Conservation (phyloP, 2,888 invertebrate species). For the Epinotia brunnichana region DNA sequence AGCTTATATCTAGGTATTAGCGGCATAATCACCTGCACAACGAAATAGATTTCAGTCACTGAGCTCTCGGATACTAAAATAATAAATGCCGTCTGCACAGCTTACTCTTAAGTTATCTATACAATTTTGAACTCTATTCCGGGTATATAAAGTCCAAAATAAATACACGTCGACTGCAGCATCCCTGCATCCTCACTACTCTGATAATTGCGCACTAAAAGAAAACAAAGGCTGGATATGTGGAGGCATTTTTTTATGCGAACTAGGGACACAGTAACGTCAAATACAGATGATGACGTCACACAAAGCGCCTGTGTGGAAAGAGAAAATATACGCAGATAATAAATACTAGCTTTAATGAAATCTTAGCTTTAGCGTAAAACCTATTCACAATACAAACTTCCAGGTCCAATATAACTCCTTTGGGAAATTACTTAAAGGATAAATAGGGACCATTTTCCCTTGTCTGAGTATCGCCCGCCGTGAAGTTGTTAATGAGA, state of each 20-base stretch:
- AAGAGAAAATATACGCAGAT: constrained; percentile 1
- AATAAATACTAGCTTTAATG: too few species aligned
- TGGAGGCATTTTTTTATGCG: constrained; percentile 10
- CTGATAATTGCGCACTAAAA: constrained; percentile 18
- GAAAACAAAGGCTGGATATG: constrained; percentile 17
- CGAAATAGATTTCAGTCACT: not conserved
- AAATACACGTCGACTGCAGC: not conserved
- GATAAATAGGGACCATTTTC: too few species aligned
- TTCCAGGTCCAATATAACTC: too few species aligned
- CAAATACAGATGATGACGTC: constrained; percentile 31
- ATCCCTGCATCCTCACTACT: not conserved
- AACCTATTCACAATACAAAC: too few species aligned
- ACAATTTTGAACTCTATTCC: not conserved
- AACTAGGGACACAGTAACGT: constrained; percentile 23
- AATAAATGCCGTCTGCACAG: not conserved
- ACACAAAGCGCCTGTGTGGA: not conserved
- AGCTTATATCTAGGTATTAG: not conserved
- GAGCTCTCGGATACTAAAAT: not conserved
- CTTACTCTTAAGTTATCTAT: not conserved
- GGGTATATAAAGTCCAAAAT: not conserved
- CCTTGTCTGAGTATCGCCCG: too few species aligned
- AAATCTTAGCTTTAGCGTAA: too few species aligned
- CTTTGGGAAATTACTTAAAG: too few species aligned
- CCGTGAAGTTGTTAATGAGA: too few species aligned
- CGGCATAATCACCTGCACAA: not conserved